Evolutionary conservation across 37 sponge, comb jelly and placozoan genomes (phyloP).

Genomic region (Spongia lamella): DNA sequence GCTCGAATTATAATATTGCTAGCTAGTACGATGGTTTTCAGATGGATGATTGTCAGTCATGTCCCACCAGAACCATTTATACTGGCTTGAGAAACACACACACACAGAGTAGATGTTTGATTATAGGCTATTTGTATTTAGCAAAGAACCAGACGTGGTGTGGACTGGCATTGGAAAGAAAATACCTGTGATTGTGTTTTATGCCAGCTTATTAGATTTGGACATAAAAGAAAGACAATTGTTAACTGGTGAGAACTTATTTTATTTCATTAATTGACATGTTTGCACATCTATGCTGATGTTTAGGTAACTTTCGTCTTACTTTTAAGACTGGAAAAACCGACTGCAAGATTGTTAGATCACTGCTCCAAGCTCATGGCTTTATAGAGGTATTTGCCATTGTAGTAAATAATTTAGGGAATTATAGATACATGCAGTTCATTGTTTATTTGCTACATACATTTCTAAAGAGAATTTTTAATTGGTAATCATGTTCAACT

Average conservation of each 20-base stretch:
- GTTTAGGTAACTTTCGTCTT: conserved; percentile 27
- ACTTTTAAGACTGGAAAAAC: conserved; percentile 50
- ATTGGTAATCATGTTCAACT: no score
- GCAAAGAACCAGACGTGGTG: neutral
- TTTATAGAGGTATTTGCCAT: conserved; percentile 48
- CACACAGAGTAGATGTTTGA: no score
- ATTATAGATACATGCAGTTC: no score
- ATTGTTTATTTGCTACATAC: no score
- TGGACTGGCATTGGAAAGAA: conserved; percentile 14
- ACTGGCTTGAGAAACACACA: no score
- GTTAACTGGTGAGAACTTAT: neutral
- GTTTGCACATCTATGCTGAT: neutral
- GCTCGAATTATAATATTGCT: no score
- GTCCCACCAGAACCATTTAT: no score
- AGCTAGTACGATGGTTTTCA: no score
- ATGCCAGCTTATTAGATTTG: neutral
- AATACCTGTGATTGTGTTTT: conserved; percentile 12
- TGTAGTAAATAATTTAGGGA: no score
- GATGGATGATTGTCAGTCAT: no score
- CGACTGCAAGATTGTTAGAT: conserved; percentile 38
- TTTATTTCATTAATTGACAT: neutral
- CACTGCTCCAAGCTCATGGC: conserved; percentile 49
- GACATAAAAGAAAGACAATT: neutral
- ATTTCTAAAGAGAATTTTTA: no score
- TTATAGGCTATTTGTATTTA: no score